A percentile compares a stretch with the other conserved stretches of the same genome.
Conservation (phyloP, 2,888 invertebrate species). For the Diachrysia chrysitis region DNA sequence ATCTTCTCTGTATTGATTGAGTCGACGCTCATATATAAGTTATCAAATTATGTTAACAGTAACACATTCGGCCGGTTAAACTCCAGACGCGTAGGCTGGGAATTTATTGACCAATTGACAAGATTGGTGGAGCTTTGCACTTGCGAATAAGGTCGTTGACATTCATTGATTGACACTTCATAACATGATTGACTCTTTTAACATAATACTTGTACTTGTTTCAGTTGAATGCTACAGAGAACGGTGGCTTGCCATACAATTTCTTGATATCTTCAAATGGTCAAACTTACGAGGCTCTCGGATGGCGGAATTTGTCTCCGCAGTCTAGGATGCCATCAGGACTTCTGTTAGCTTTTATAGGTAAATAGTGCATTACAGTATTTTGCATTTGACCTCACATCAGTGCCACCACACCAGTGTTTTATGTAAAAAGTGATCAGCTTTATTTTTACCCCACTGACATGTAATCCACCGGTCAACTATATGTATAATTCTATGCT, state of each 20-base stretch:
- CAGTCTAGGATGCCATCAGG: constrained; percentile 62
- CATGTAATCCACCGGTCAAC: too few species aligned
- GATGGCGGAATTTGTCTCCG: constrained; percentile 79
- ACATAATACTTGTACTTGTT: constrained; percentile 13
- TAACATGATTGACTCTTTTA: background rate
- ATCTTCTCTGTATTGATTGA: too few species aligned
- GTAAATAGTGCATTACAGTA: constrained; percentile 60
- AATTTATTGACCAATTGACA: background rate
- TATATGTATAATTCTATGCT: too few species aligned
- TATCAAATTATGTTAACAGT: too few species aligned
- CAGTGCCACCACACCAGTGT: too few species aligned
- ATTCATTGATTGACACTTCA: background rate
- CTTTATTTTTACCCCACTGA: too few species aligned
- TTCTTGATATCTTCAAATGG: constrained; percentile 86
- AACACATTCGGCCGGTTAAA: background rate
- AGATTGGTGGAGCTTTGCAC: background rate
- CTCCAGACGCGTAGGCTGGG: background rate
- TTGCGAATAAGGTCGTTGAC: background rate
- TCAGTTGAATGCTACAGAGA: constrained; percentile 57
- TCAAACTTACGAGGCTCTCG: constrained; percentile 82
- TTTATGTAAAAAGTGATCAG: too few species aligned
- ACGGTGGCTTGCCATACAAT: constrained; percentile 75
- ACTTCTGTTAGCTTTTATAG: constrained; percentile 82
- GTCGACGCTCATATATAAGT: too few species aligned
- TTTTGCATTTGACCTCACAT: background rate